Evolutionary conservation across 2,797 vertebrate species (phyloP).

Genomic region (Gadopsis marmoratus): DNA sequence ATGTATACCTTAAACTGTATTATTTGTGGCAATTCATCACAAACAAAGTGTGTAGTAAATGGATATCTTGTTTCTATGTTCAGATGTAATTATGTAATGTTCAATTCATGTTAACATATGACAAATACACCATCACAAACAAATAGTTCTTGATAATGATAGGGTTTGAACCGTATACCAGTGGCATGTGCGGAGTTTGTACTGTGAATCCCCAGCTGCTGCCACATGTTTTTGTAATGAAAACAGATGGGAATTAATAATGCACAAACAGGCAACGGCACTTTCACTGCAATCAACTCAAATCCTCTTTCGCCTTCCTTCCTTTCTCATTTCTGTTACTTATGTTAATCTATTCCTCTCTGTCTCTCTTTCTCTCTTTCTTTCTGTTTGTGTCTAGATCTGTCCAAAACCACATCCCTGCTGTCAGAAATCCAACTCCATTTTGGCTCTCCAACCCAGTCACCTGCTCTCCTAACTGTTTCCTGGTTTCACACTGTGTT

Average conservation of each 20-base stretch:
- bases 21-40: neutral
- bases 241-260: constrained; percentile 80
- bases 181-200: constrained; percentile 16
- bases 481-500: constrained; percentile 55
- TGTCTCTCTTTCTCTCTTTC: neutral
- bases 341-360: constrained; percentile 40
- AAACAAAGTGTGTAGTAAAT: neutral
- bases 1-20: neutral
- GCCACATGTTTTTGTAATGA: constrained; percentile 71
- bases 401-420: constrained; percentile 15
- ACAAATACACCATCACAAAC: neutral
- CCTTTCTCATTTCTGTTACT: constrained; percentile 57
- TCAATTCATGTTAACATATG: neutral
- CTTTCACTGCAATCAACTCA: constrained; percentile 66
- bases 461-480: constrained; percentile 48
- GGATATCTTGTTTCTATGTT: neutral
- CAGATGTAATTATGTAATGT: neutral
- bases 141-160: neutral
- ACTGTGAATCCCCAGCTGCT: constrained; percentile 46
- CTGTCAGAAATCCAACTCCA: constrained; percentile 41
- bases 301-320: constrained; percentile 62
- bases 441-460: constrained; percentile 42
- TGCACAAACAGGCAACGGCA: constrained; percentile 47
- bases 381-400: constrained; percentile 19
- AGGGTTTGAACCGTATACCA: neutral